Base-by-base conservation (phyloP, 2,113 vertebrate genomes). In the Sinosuthora webbiana region DNA sequence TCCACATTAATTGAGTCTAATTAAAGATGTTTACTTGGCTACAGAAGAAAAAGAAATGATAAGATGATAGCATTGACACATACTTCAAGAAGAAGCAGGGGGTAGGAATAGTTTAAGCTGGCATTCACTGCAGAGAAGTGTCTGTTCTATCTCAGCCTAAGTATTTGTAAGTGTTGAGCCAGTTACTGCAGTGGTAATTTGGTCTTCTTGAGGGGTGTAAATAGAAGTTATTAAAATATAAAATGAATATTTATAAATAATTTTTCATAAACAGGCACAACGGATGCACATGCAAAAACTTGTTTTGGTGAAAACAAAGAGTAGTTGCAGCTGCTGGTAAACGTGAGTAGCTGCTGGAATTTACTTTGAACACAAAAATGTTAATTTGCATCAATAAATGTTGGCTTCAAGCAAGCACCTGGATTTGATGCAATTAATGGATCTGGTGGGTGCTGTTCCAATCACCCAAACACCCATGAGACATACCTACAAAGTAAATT, bases 391-490 rank as follows among this genome's bases (percentile, higher is more conserved):
- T 95, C 20, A 41, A 41, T 90, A 95, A 95, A 71, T 78, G 12
- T 41, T 94, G 92, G 64, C 93, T 96, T 93, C 83, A 52, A 96
- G 68, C 80, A 69, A 89, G 31, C 88, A 94, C 88, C 92, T 95
- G 95, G 80, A 75, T 95, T 92, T 71, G 52, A 56, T 81, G 69
- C 44, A 90, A 41, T 82, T 87, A 87, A 68, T 84, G 69, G 28
- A 53, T 90, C 28, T 89, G 37, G 25, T 82, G 49, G 27, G 21
- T 83, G 39, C 69, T 93, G 30, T 86, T 90, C 27, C 35, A 42
- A 47, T 82, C 85, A 77, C 59, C 39, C 55, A 63, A 77, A 69
- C 15, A 33, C 12, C 55, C 71, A 57, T 10, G 41, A 90, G 44
- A 64, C 18, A 75, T 28, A 45, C 10, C 10, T 81, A 60, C 18